Evolutionary conservation across 2,113 vertebrate genomes (phyloP).

Genomic region (Scolopax mira): DNA sequence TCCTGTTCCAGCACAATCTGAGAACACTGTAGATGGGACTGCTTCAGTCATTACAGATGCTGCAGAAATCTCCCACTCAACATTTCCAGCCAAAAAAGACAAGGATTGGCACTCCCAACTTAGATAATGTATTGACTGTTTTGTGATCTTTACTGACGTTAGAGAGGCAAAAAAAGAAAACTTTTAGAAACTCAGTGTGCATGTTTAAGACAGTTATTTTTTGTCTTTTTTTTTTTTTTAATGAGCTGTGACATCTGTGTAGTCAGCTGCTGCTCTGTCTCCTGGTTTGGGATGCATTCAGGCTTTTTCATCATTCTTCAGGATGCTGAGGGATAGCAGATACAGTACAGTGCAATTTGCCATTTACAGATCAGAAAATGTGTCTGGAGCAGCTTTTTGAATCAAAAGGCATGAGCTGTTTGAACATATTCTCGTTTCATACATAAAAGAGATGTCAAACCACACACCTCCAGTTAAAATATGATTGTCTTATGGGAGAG

Average conservation of each 20-base stretch:
- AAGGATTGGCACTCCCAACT: not conserved
- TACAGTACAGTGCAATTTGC: not conserved
- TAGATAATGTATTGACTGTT: not conserved
- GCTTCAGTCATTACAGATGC: not conserved
- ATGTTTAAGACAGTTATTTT: not conserved
- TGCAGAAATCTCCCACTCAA: not conserved
- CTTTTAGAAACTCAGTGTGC: constrained; percentile 1
- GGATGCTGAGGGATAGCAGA: not conserved
- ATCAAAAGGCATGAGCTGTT: not conserved
- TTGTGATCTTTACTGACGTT: not conserved
- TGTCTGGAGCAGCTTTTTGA: not conserved
- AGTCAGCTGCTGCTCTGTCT: not conserved
- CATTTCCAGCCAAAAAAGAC: not conserved
- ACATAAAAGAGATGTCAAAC: not conserved
- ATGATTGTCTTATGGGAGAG: not conserved
- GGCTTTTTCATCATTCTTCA: not conserved
- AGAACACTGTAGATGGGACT: not conserved
- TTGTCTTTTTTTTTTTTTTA: not conserved
- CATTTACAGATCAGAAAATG: constrained; percentile 12
- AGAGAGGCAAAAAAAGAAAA: not conserved
- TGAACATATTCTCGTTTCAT: not conserved
- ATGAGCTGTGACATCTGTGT: not conserved
- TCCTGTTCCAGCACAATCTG: not conserved
- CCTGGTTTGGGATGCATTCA: not conserved
- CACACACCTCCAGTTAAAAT: not conserved